phyloP scores from a whole-genome alignment of 2,113 vertebrate species.

The Dolichotis patagonum region DNA sequence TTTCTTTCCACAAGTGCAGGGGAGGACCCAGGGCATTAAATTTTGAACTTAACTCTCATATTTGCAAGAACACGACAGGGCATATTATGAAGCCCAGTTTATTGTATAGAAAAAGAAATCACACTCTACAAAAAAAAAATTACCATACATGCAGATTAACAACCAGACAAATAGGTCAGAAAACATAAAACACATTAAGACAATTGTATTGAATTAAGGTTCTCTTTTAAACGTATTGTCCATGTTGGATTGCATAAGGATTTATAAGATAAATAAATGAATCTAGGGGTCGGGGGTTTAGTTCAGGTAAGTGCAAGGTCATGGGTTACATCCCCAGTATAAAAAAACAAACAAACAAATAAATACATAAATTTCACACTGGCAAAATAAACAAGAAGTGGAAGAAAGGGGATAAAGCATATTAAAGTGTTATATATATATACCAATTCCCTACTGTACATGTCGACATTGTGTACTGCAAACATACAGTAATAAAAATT shows the following conservation, averaged over 20 bases:
- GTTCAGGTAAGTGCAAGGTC: no score
- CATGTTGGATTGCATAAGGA: background rate
- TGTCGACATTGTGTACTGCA: background rate
- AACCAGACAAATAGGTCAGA: background rate
- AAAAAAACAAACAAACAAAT: background rate
- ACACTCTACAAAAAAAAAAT: background rate
- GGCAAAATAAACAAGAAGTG: background rate
- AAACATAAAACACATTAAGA: background rate
- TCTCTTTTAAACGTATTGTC: background rate
- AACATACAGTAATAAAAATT: background rate
- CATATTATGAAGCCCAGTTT: background rate
- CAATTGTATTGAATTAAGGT: background rate
- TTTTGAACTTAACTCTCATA: background rate
- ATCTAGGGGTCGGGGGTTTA: background rate
- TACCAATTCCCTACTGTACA: background rate
- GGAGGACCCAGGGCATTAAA: background rate
- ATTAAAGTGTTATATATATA: background rate
- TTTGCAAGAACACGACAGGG: background rate
- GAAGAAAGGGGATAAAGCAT: background rate
- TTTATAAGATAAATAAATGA: background rate
- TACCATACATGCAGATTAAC: background rate
- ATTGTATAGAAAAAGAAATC: background rate
- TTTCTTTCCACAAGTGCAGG: background rate
- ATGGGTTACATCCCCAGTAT: no score
- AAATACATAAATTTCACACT: background rate